phyloP scores from a whole-genome alignment of 1,140 invertebrate species.

The Spodoptera frugiperda region DNA sequence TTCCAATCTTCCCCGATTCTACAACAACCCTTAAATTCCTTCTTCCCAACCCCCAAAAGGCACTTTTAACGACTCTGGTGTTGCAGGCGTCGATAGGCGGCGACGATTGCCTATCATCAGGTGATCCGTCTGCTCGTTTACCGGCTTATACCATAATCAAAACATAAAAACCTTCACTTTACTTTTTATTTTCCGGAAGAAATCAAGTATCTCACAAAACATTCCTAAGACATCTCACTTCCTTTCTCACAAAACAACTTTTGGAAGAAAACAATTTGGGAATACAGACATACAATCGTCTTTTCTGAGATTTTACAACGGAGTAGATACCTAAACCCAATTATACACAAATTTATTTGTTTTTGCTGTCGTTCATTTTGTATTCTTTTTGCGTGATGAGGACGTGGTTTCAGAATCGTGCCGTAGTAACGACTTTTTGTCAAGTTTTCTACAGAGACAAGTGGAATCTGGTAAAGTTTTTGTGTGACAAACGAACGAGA shows the following conservation, averaged over 20 bases:
- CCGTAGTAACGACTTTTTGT: conserved; percentile 1
- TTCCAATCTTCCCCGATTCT: too few relatives aligned
- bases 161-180: too few relatives aligned
- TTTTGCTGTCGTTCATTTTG: not conserved
- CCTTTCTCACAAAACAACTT: not conserved
- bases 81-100: too few relatives aligned
- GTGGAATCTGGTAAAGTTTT: not conserved
- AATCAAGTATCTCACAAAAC: conserved; percentile 1
- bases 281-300: not conserved
- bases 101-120: too few relatives aligned
- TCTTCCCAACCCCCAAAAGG: too few relatives aligned
- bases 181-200: not conserved
- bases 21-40: too few relatives aligned
- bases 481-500: not conserved
- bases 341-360: conserved; percentile 16
- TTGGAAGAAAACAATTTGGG: conserved; percentile 14
- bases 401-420: conserved; percentile 10
- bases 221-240: conserved; percentile 3
- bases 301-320: conserved; percentile 1
- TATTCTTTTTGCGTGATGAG: conserved; percentile 19
- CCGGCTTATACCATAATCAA: too few relatives aligned
- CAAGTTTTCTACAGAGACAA: not conserved
- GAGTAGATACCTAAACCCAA: not conserved
- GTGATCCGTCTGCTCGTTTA: too few relatives aligned
- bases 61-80: too few relatives aligned